Percentiles rank a stretch among this genome's conserved stretches.
phyloP scores from a whole-genome alignment of 2,113 vertebrate species.

The Takifugu bimaculatus region DNA sequence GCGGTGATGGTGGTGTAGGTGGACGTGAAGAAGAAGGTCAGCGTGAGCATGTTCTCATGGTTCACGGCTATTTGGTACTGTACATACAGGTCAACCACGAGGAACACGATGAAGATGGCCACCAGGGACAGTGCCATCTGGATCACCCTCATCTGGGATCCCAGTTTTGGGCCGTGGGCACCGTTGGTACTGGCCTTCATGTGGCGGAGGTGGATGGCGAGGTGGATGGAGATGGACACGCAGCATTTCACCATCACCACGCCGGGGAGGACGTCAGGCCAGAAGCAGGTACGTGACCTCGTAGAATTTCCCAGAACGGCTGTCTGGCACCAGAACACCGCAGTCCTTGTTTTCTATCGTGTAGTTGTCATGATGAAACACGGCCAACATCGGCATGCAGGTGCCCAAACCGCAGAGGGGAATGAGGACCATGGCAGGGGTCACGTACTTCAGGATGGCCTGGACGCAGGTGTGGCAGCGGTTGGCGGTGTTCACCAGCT shows the following conservation, averaged over 20 bases:
- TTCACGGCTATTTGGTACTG: conserved; percentile 55
- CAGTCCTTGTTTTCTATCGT: conserved; percentile 24
- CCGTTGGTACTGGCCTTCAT: conserved; percentile 74
- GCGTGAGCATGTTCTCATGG: conserved; percentile 42
- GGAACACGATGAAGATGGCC: conserved; percentile 58
- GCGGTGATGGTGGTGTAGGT: conserved; percentile 58
- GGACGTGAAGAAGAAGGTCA: conserved; percentile 65
- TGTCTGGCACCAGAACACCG: conserved; percentile 45
- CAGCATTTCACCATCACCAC: conserved; percentile 73
- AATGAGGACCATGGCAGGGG: conserved; percentile 52
- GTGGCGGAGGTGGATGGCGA: conserved; percentile 67
- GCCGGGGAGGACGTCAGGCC: conserved; percentile 67
- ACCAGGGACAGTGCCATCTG: conserved; percentile 67
- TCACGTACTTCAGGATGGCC: conserved; percentile 67
- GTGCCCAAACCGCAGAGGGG: conserved; percentile 52
- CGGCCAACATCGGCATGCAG: conserved; percentile 56
- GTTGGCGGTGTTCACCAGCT: conserved; percentile 67
- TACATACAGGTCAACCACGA: conserved; percentile 64
- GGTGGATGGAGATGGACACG: conserved; percentile 72
- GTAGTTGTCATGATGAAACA: conserved; percentile 37
- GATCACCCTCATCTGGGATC: conserved; percentile 73
- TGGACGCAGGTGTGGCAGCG: conserved; percentile 68
- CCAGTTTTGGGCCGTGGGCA: conserved; percentile 65
- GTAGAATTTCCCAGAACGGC: conserved; percentile 26
- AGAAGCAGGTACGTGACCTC: conserved; percentile 56